Conservation (phyloP, 2,888 invertebrate genomes). For the Pyrrhia umbra region DNA sequence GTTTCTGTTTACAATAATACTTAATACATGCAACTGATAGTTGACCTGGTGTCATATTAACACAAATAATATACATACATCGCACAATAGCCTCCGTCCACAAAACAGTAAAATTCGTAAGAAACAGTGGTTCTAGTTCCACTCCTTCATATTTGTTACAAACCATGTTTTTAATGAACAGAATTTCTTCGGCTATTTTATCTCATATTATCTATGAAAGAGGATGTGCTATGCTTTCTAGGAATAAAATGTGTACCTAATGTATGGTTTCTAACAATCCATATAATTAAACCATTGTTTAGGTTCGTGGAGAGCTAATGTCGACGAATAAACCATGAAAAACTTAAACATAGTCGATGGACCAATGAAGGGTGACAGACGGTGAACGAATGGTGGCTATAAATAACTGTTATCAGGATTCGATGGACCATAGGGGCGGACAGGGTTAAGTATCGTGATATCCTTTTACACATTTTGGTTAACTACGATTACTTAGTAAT, state of each 20-base stretch:
- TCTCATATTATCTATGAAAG: background rate
- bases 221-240: background rate
- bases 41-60: conserved; percentile 50
- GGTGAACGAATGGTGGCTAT: conserved; percentile 74
- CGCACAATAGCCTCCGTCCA: conserved; percentile 9
- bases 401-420: conserved; percentile 84
- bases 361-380: conserved; percentile 67
- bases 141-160: no score
- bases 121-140: no score
- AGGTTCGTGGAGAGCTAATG: no score
- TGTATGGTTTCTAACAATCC: no score
- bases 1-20: conserved; percentile 60
- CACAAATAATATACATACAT: conserved; percentile 20
- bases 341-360: conserved; percentile 55
- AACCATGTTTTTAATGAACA: no score
- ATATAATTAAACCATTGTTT: no score
- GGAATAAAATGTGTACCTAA: no score
- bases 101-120: background rate
- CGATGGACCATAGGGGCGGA: conserved; percentile 75
- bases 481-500: conserved; percentile 23
- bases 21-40: conserved; percentile 60
- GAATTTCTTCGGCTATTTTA: background rate
- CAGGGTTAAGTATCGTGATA: conserved; percentile 62
- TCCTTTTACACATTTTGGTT: conserved; percentile 29
- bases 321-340: conserved; percentile 58